Base-by-base conservation (phyloP, 2,888 invertebrate species). In the Sinohyriopsis cumingii region DNA sequence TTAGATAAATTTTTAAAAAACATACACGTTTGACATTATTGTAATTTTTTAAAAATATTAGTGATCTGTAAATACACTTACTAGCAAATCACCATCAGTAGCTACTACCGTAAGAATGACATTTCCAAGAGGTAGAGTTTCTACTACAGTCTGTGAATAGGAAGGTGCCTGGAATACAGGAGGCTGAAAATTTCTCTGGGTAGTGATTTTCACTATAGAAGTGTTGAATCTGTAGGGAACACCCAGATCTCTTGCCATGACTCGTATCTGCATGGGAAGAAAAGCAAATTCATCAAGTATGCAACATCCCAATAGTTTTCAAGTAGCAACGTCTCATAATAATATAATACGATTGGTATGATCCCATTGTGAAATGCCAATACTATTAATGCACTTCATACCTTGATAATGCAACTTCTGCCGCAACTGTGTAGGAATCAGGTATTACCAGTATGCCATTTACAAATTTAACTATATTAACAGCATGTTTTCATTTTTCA, bases 181-280 rank as follows among this genome's bases (percentile, higher is more conserved):
- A 12, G 75, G 61, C 7, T 74, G 70, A 72, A 82, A 82, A 80
- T 89, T 89, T 33, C 82, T 80, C 53, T 65, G 68, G 12, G 80
- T 77, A 24, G 78, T 75, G 9, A 88, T 81, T 3, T 70, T 76
- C 54, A 87, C 84, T 9, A 80, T 77, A 3, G 82, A 81, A n/a
- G 74, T 76, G 66, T 75, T 82, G 66, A 73, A 79, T 57, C 75
- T 77, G 15, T 84, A 79, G 64, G 86, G 83, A 22, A 67, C 76
- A 33, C 87, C 88, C 19, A 75, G 75, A 72, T 88, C 88, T 64
- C 80, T 75, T 9, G 86, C 86, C 65, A 82, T 75, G n/a, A 88
- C 82, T 22, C 87, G 82, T n/a, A 88, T 73, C 86, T 88, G 73
- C 33, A 78, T 74, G 24, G 20, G 33, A 57, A 63, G 5, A 56